Conservation (phyloP, 2,113 vertebrate species). For the Hystrix brachyura region DNA sequence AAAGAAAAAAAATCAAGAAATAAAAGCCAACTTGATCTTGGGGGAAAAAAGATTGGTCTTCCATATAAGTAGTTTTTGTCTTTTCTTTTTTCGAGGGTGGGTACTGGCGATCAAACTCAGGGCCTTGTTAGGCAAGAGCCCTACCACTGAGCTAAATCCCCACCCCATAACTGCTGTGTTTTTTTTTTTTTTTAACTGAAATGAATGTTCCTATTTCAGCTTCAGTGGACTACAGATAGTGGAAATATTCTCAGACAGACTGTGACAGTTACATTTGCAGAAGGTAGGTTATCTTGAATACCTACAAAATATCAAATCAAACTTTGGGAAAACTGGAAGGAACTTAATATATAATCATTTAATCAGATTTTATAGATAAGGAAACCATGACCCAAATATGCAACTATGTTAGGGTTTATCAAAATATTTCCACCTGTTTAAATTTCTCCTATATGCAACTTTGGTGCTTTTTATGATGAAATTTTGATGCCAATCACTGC, state of each 20-base stretch:
- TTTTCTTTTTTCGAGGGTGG: accelerated
- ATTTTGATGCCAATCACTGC: slow-evolving; percentile 11
- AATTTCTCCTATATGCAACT: neutral
- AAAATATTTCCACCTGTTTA: slow-evolving; percentile 42
- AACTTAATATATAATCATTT: slow-evolving; percentile 24
- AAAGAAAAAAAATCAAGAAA: too few species aligned
- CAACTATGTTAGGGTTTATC: slow-evolving; percentile 8
- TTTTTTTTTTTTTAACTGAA: neutral
- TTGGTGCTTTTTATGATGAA: slow-evolving; percentile 42
- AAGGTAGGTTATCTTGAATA: slow-evolving; percentile 87
- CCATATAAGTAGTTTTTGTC: neutral
- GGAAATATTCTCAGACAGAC: slow-evolving; percentile 91
- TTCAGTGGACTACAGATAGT: slow-evolving; percentile 90
- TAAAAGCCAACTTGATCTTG: too few species aligned
- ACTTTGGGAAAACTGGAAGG: slow-evolving; percentile 39
- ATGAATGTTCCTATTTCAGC: slow-evolving; percentile 83
- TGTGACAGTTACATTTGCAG: slow-evolving; percentile 91
- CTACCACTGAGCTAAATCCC: too few species aligned
- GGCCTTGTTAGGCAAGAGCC: too few species aligned
- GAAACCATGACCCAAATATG: neutral
- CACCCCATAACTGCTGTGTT: neutral
- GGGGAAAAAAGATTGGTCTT: slow-evolving; percentile 32
- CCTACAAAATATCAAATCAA: slow-evolving; percentile 58
- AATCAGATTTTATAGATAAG: slow-evolving; percentile 40
- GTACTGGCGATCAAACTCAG: too few species aligned